Conservation (phyloP, 2,888 invertebrate species). For the Hirtodrosophila alboralis region DNA sequence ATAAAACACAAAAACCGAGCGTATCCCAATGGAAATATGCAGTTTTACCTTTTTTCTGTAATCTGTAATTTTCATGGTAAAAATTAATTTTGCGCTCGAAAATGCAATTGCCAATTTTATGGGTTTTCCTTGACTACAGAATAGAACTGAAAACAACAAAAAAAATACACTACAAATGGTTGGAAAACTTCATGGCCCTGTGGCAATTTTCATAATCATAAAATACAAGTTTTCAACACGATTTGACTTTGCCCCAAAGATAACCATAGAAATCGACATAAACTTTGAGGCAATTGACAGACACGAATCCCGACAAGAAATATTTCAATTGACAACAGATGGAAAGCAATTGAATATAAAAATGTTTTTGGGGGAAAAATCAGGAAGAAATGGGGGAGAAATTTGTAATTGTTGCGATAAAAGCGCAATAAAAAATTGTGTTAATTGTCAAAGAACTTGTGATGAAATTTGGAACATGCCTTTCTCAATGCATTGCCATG, state of each 20-base stretch:
- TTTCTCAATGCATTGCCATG: slow-evolving; percentile 8
- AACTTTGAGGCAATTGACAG: slow-evolving; percentile 65
- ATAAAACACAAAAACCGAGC: slow-evolving; percentile 15
- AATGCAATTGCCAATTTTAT: slow-evolving; percentile 44
- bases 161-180: slow-evolving; percentile 1
- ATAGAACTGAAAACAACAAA: not conserved
- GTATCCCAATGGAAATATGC: slow-evolving; percentile 1
- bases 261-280: slow-evolving; percentile 40
- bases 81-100: slow-evolving; percentile 60
- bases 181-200: slow-evolving; percentile 38
- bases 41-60: slow-evolving; percentile 21
- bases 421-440: slow-evolving; percentile 67
- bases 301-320: slow-evolving; percentile 41
- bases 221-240: slow-evolving; percentile 18
- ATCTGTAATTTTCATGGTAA: slow-evolving; percentile 52
- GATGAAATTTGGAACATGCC: slow-evolving; percentile 28
- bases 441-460: slow-evolving; percentile 59
- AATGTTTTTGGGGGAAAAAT: slow-evolving; percentile 18
- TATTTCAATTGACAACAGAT: slow-evolving; percentile 57
- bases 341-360: slow-evolving; percentile 55
- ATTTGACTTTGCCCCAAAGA: slow-evolving; percentile 16
- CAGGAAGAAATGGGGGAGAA: slow-evolving; percentile 24
- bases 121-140: slow-evolving; percentile 1
- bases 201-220: slow-evolving; percentile 44
- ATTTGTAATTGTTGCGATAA: slow-evolving; percentile 66